Evolutionary conservation across 2,113 vertebrate genomes (phyloP), one percentile per base, ranked within the genome.

Genomic region (Morone saxatilis): DNA sequence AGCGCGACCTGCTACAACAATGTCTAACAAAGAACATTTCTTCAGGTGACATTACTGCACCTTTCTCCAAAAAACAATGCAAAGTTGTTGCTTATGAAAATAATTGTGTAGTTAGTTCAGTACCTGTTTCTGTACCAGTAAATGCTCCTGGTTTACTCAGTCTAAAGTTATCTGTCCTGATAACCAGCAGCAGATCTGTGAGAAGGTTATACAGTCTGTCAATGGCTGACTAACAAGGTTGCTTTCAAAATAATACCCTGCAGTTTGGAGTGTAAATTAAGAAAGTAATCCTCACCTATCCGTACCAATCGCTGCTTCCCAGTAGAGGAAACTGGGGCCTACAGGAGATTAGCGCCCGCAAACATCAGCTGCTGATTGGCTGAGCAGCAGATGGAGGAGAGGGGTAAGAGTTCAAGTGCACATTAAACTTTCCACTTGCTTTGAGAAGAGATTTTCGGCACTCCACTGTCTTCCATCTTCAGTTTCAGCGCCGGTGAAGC

Each of bases 401-500:
- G 12, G 51, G 54, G 41, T 19, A 22, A 74, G 62, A 50, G 83
- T 88, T 86, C 53, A 89, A 86, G 74, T 47, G 43, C 70, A 76
- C 81, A 61, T 85, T 60, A 69, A 79, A 91, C 76, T 87, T 89
- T 87, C 81, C 84, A 67, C 57, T 76, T 11, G 66, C 78, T 76
- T 16, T 61, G 19, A 76, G 47, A 12, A 62, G 63, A 70, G 75
- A 62, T 70, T 76, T 74, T 11, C 67, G 72, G 68, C 22, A 57
- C n/a, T 17, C 80, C 75, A 65, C 51, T 60, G 41, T 76, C 80
- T 62, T 85, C 36, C 48, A 4, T 83, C 88, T 91, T 86, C 22
- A 47, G 81, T 92, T 92, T 91, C 93, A 84, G 78, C 11, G 48
- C 10, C 11, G 74, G n/a, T 74, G 78, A 69, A 79, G 84, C 75